Evolutionary conservation across 2,888 invertebrate genomes (phyloP).

Genomic region (Leistus spinibarbis): DNA sequence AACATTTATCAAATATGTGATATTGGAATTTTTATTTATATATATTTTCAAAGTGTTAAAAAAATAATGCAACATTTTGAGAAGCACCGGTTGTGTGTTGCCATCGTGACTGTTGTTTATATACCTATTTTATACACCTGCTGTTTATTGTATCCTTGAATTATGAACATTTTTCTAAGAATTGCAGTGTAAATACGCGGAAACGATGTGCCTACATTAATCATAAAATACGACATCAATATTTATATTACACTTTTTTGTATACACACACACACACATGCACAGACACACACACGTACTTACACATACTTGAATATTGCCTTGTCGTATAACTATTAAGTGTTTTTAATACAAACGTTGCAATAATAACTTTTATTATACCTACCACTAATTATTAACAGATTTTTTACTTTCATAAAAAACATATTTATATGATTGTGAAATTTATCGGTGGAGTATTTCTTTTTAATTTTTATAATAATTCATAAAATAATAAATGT

Average conservation of each 20-base stretch:
- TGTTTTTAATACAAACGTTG: background rate
- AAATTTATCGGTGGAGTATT: background rate
- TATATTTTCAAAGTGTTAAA: background rate
- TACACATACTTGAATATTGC: background rate
- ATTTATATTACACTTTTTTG: conserved; percentile 35
- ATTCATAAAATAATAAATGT: too few species aligned
- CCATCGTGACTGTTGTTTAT: conserved; percentile 11
- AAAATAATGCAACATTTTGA: conserved; percentile 1
- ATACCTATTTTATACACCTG: conserved; percentile 8
- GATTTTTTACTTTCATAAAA: background rate
- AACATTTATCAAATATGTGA: too few species aligned
- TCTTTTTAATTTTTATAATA: too few species aligned
- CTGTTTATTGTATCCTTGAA: conserved; percentile 29
- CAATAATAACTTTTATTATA: background rate
- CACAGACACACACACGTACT: background rate
- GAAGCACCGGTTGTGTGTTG: background rate
- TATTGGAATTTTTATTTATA: too few species aligned
- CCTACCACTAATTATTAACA: background rate
- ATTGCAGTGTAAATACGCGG: conserved; percentile 31
- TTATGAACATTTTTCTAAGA: conserved; percentile 33
- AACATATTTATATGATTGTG: background rate
- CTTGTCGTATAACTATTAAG: background rate
- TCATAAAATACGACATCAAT: conserved; percentile 16
- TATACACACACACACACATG: background rate
- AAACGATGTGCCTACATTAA: conserved; percentile 21